Evolutionary conservation across 1,140 invertebrate species (phyloP).

Genomic region (Pseudoatta argentina): DNA sequence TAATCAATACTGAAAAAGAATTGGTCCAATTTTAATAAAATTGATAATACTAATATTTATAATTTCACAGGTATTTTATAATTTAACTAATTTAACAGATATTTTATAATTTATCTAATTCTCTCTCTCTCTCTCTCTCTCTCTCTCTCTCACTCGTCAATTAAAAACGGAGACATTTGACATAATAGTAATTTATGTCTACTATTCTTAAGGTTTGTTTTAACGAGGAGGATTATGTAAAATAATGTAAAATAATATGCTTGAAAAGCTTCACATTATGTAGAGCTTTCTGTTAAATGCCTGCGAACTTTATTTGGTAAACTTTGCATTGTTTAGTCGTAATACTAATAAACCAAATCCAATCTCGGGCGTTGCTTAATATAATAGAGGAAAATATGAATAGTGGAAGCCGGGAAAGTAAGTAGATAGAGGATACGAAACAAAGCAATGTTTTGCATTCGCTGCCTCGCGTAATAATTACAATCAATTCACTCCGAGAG

Average conservation of each 20-base stretch:
- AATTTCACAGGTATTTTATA: background rate
- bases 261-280: slow-evolving; percentile 42
- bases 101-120: background rate
- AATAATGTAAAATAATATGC: slow-evolving; percentile 52
- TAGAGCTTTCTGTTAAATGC: slow-evolving; percentile 38
- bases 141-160: background rate
- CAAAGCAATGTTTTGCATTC: slow-evolving; percentile 64
- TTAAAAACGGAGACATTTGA: background rate
- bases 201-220: slow-evolving; percentile 26
- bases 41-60: slow-evolving; percentile 9
- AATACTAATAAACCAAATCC: slow-evolving; percentile 60
- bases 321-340: slow-evolving; percentile 54
- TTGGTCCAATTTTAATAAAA: background rate
- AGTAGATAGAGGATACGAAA: slow-evolving; percentile 54
- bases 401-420: slow-evolving; percentile 42
- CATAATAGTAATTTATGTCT: slow-evolving; percentile 13
- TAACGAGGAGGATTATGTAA: slow-evolving; percentile 34
- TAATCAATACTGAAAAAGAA: background rate
- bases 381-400: slow-evolving; percentile 63
- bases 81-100: background rate
- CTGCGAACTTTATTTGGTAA: slow-evolving; percentile 52
- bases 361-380: slow-evolving; percentile 50
- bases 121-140: background rate
- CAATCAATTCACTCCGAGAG: slow-evolving; percentile 63
- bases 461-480: slow-evolving; percentile 64